Percentiles rank a stretch among this genome's conserved stretches.
These are phyloP conservation scores for Erpobdella octoculata DNA, from an alignment of 2,888 invertebrate genomes.

Conservation along the genomic window DNA sequence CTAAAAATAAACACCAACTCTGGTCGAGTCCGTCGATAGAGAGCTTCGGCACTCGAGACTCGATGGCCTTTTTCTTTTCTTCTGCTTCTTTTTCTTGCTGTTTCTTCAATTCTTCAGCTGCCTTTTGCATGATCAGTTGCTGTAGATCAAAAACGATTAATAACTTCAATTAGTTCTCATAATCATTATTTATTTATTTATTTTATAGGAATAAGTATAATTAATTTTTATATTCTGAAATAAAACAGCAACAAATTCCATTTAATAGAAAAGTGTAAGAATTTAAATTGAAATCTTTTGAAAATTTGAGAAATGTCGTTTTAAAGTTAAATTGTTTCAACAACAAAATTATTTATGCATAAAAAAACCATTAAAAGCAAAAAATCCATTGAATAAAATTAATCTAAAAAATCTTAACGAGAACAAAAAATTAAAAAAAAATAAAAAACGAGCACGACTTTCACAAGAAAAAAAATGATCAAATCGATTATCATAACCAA, in stretches of 20 bases:
- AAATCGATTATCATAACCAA: no score
- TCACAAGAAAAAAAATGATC: neutral
- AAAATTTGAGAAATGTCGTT: no score
- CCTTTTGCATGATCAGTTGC: slow-evolving; percentile 99
- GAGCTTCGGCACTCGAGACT: slow-evolving; percentile 45
- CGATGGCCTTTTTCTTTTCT: slow-evolving; percentile 58
- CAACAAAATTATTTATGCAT: neutral
- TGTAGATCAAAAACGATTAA: slow-evolving; percentile 50
- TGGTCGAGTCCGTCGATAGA: slow-evolving; percentile 45
- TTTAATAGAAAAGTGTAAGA: neutral
- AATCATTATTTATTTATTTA: neutral
- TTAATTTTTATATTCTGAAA: neutral
- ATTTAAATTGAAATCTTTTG: no score
- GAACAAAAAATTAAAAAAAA: neutral
- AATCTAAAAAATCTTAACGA: neutral
- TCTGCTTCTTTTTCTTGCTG: slow-evolving; percentile 98
- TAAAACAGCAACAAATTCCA: neutral
- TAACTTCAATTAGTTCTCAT: neutral
- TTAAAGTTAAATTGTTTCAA: neutral
- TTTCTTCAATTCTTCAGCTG: slow-evolving; percentile 97
- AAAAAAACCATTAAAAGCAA: neutral
- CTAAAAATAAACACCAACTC: no score
- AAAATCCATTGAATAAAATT: neutral
- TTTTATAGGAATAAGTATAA: neutral
- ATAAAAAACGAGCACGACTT: neutral